These are phyloP conservation scores for Agriopis leucophaearia DNA, from an alignment of 2,888 invertebrate species.

Conservation along the genomic window DNA sequence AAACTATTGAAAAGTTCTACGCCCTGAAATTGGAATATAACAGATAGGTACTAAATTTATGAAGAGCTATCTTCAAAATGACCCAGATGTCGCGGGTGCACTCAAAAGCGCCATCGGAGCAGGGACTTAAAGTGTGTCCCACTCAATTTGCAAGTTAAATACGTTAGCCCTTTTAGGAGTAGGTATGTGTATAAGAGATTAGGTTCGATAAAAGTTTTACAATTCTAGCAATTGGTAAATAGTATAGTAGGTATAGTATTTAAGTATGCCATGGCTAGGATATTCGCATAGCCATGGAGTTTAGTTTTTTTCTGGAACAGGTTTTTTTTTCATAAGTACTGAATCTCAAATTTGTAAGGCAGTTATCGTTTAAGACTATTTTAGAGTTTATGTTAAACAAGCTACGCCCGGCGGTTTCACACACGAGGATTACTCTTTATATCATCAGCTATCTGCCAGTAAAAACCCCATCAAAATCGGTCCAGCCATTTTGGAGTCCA, in stretches of 20 bases:
- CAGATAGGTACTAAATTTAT: constrained; percentile 3
- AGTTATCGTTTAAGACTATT: too few species aligned
- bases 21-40: not conserved
- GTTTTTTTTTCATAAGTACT: too few species aligned
- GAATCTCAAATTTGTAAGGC: too few species aligned
- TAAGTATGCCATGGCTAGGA: too few species aligned
- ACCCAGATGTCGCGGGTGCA: constrained; percentile 19
- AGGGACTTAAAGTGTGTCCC: constrained; percentile 43
- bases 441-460: too few species aligned
- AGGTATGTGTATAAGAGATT: not conserved
- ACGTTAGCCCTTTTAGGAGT: constrained; percentile 1
- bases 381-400: too few species aligned
- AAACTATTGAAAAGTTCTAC: not conserved
- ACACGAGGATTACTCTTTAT: too few species aligned
- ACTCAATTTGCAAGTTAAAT: constrained; percentile 25
- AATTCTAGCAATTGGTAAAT: not conserved
- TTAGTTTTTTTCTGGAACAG: too few species aligned
- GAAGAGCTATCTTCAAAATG: constrained; percentile 5
- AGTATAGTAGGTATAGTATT: not conserved
- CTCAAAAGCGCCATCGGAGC: constrained; percentile 30
- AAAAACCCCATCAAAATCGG: too few species aligned
- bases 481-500: too few species aligned
- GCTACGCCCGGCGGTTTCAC: too few species aligned
- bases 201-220: not conserved
- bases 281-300: too few species aligned